A percentile compares a stretch with the other conserved stretches of the same genome.
Evolutionary conservation across 2,888 invertebrate species (phyloP).

Genomic region (Drosophila macrothrix): DNA sequence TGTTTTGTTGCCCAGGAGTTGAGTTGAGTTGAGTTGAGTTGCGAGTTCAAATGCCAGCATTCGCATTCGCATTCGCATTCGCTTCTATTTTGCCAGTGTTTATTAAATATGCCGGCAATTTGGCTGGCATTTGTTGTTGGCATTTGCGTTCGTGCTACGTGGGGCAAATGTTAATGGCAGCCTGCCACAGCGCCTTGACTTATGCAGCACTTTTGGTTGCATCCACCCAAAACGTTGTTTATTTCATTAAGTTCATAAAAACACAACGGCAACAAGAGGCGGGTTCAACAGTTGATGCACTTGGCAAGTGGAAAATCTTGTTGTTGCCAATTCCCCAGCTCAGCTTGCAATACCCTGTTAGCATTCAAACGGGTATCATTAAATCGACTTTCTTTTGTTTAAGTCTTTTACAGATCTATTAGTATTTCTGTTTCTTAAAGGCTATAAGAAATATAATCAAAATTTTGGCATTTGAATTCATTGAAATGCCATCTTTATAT

Average conservation of each 20-base stretch:
- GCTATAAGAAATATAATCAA: neutral
- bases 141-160: constrained; percentile 59
- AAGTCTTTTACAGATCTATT: neutral
- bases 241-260: constrained; percentile 74
- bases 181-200: constrained; percentile 59
- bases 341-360: constrained; percentile 22
- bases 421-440: neutral
- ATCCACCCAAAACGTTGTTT: constrained; percentile 57
- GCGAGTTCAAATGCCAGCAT: constrained; percentile 39
- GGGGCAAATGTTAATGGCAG: constrained; percentile 65
- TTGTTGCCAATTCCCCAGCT: constrained; percentile 53
- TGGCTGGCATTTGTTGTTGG: constrained; percentile 50
- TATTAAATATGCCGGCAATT: constrained; percentile 66
- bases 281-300: constrained; percentile 26
- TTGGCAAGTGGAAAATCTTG: constrained; percentile 70
- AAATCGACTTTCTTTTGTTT: neutral
- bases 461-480: neutral
- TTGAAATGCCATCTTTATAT: neutral
- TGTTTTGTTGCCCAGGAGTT: constrained; percentile 9
- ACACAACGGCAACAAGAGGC: constrained; percentile 18
- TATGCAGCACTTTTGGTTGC: constrained; percentile 64
- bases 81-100: constrained; percentile 70
- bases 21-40: neutral
- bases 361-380: neutral
- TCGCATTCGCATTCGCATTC: constrained; percentile 29